A percentile compares a stretch with the other conserved stretches of the same genome.
Evolutionary conservation across 2,888 invertebrate genomes (phyloP).

Genomic region (Cantharis nigra): DNA sequence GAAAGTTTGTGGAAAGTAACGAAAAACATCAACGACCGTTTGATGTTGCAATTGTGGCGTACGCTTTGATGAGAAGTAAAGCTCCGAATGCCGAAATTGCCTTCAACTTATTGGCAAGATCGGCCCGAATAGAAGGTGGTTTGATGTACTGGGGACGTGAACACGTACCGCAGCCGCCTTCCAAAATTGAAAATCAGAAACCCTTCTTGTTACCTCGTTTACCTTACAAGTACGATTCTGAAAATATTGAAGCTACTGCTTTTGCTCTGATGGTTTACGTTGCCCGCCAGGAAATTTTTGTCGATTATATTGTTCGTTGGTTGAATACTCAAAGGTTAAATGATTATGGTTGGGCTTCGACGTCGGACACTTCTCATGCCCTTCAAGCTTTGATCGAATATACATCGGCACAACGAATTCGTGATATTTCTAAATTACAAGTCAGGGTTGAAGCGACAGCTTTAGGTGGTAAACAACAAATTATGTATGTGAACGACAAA

Average conservation of each 20-base stretch:
- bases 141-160: slow-evolving; percentile 86
- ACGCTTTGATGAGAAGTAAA: slow-evolving; percentile 82
- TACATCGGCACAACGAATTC: slow-evolving; percentile 80
- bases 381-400: slow-evolving; percentile 89
- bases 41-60: slow-evolving; percentile 86
- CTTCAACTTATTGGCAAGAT: slow-evolving; percentile 70
- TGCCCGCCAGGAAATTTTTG: slow-evolving; percentile 77
- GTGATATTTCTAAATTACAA: slow-evolving; percentile 79
- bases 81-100: slow-evolving; percentile 87
- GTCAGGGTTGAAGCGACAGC: slow-evolving; percentile 87
- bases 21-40: slow-evolving; percentile 70
- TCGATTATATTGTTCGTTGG: slow-evolving; percentile 90
- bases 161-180: slow-evolving; percentile 77
- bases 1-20: not conserved
- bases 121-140: slow-evolving; percentile 75
- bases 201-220: slow-evolving; percentile 86
- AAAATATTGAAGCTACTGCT: slow-evolving; percentile 91
- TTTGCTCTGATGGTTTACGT: slow-evolving; percentile 90
- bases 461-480: slow-evolving; percentile 63
- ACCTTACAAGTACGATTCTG: slow-evolving; percentile 86
- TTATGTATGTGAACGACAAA: slow-evolving; percentile 71
- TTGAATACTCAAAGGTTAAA: slow-evolving; percentile 83
- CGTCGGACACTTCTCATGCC: slow-evolving; percentile 82
- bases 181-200: slow-evolving; percentile 88
- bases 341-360: slow-evolving; percentile 67